Evolutionary conservation across 2,113 vertebrate species (phyloP).

Genomic region (Ibidorhyncha struthersii): DNA sequence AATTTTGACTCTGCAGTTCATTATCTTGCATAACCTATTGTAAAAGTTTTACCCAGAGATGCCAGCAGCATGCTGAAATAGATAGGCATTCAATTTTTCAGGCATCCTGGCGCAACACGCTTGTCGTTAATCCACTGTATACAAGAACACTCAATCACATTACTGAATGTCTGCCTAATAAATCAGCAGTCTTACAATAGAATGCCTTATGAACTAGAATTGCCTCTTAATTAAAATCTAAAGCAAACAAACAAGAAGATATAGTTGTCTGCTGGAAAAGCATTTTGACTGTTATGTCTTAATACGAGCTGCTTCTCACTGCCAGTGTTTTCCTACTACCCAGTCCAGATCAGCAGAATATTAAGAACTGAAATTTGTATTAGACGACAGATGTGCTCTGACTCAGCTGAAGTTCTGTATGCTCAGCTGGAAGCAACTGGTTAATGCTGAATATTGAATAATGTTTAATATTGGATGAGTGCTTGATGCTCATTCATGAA

Average conservation of each 20-base stretch:
- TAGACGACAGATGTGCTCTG: not conserved
- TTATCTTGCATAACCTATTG: not conserved
- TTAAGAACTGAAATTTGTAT: not conserved
- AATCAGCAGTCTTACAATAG: not conserved
- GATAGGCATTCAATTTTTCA: not conserved
- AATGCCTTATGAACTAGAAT: not conserved
- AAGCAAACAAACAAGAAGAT: not conserved
- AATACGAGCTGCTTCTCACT: not conserved
- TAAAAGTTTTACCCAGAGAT: not conserved
- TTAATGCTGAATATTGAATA: not conserved
- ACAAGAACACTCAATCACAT: not conserved
- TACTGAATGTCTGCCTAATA: not conserved
- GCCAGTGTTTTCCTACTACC: not conserved
- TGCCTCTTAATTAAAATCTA: not conserved
- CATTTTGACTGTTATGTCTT: not conserved
- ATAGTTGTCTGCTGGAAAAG: not conserved
- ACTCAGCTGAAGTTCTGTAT: not conserved
- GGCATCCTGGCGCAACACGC: rapidly evolving
- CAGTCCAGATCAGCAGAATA: not conserved
- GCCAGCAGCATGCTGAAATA: not conserved
- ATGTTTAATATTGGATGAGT: not conserved
- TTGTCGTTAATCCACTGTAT: not conserved
- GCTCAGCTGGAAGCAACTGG: not conserved
- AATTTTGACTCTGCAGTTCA: not conserved
- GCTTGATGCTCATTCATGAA: not conserved